These are phyloP conservation scores for Formica exsecta DNA, from an alignment of 1,140 invertebrate genomes.

Conservation along the genomic window DNA sequence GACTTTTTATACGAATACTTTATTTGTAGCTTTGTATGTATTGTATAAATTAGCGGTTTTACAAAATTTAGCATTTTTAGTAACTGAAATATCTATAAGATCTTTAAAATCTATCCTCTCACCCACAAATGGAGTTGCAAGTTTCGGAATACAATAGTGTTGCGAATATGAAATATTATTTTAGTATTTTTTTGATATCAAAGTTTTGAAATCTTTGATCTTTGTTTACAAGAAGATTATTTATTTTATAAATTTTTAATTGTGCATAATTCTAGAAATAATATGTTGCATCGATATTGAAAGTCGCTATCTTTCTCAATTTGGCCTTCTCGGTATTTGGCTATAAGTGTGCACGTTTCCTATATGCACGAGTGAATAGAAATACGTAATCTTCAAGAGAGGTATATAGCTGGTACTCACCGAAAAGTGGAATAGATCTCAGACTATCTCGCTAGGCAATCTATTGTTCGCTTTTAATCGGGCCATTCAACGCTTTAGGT, in stretches of 20 bases:
- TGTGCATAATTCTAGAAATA: not conserved
- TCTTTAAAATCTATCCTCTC: not conserved
- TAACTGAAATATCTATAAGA: not conserved
- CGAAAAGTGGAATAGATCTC: constrained; percentile 42
- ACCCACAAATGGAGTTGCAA: not conserved
- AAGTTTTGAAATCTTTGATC: not conserved
- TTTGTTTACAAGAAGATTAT: not conserved
- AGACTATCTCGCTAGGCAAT: constrained; percentile 46
- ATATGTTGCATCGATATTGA: not conserved
- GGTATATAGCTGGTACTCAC: not conserved
- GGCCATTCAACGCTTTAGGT: constrained; percentile 73
- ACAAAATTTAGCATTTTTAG: not conserved
- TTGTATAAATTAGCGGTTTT: not conserved
- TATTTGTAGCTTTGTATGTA: not conserved
- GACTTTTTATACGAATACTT: constrained; percentile 1
- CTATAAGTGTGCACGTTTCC: not conserved
- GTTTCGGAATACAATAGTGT: not conserved
- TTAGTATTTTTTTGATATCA: not conserved
- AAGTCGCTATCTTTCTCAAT: not conserved
- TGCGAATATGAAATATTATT: not conserved
- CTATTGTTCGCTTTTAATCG: constrained; percentile 80
- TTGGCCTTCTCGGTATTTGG: not conserved
- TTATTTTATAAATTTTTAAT: constrained; percentile 3
- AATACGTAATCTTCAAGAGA: constrained; percentile 26
- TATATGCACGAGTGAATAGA: not conserved